These are phyloP conservation scores for Todiramphus saurophagus DNA, from an alignment of 2,113 vertebrate genomes.

Conservation along the genomic window DNA sequence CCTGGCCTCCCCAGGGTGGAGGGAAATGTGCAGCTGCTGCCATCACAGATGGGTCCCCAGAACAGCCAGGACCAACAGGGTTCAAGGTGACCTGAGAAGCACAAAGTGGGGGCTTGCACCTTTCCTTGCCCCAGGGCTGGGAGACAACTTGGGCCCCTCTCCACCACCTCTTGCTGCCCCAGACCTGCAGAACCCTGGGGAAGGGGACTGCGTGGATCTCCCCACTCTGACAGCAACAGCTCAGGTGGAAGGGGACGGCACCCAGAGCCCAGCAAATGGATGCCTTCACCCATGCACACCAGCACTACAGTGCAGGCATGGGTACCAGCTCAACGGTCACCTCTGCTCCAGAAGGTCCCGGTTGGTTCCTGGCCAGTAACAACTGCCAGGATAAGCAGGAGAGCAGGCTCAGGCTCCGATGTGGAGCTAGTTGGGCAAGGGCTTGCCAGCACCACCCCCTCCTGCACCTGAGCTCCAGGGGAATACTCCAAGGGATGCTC, in stretches of 20 bases:
- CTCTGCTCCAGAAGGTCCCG: not conserved
- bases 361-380: fast-evolving
- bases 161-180: not conserved
- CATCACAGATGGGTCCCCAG: not conserved
- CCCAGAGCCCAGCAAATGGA: too few relatives aligned
- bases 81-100: not conserved
- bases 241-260: not conserved
- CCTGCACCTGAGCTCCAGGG: not conserved
- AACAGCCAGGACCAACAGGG: fast-evolving
- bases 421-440: fast-evolving
- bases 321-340: not conserved
- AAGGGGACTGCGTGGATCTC: fast-evolving
- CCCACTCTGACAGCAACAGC: fast-evolving
- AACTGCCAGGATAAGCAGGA: not conserved
- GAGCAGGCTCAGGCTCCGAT: not conserved
- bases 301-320: fast-evolving
- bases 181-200: not conserved
- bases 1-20: not conserved
- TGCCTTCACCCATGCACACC: fast-evolving
- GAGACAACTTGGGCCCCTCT: not conserved
- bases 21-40: not conserved
- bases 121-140: not conserved
- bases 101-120: not conserved
- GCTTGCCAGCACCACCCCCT: not conserved
- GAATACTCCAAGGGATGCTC: not conserved